These are phyloP conservation scores for Xestia sexstrigata DNA, from an alignment of 2,888 invertebrate genomes.

Conservation along the genomic window DNA sequence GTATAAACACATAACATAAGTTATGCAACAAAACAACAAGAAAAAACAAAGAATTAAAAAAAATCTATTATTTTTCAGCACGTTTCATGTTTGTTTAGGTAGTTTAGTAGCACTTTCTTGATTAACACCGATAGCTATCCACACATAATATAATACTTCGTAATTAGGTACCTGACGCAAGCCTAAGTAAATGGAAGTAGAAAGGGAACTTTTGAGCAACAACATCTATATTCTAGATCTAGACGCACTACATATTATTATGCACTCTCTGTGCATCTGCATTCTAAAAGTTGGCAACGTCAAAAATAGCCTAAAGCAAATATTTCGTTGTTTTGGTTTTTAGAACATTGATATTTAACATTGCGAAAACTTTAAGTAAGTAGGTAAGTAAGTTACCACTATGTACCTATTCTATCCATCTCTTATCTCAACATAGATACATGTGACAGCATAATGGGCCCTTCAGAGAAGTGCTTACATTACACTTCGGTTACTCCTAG, in stretches of 20 bases:
- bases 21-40: no score
- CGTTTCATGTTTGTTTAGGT: not conserved
- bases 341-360: not conserved
- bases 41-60: no score
- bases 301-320: not conserved
- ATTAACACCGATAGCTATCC: no score
- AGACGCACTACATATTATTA: not conserved
- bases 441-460: slow-evolving; percentile 44
- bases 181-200: not conserved
- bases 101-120: not conserved
- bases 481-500: slow-evolving; percentile 42
- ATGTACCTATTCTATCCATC: not conserved
- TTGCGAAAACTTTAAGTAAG: not conserved
- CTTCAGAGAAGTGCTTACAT: slow-evolving; percentile 45
- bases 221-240: not conserved
- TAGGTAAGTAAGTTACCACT: not conserved
- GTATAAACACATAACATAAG: no score
- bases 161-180: not conserved
- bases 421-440: slow-evolving; percentile 46
- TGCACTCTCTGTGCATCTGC: not conserved
- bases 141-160: no score
- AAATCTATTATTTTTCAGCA: not conserved
- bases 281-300: not conserved
- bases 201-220: not conserved
- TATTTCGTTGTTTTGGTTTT: not conserved